Evolutionary conservation across 2,888 invertebrate species (phyloP), one percentile per base, ranked within the genome.

Genomic region (Drosophila demipolita): DNA sequence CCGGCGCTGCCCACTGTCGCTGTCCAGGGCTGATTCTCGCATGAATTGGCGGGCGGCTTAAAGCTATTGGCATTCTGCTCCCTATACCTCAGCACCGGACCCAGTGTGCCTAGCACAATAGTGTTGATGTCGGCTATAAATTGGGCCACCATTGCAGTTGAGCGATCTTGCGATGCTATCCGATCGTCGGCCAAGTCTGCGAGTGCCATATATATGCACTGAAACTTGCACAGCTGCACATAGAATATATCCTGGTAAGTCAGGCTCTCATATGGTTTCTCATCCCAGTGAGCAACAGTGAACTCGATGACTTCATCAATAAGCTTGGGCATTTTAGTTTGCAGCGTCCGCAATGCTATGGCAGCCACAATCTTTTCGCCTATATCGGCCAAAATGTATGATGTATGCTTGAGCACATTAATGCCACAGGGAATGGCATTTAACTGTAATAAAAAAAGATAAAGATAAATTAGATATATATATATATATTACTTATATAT

Each of bases 311-410:
- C 95, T 63, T 93, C 92, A 71, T 95, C 94, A 74, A 96, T 92
- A 70, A 94, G 74, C 83, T 93, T 85, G 2, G 91, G 78, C 68
- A 68, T 45, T 53, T 89, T 82, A 29, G 5, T 40, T 12, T 87
- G 88, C 35, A 84, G 20, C 0, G 69, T 20, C 4, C 89, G 82
- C 78, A 98, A 93, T 0, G 96, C 94, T 23, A 95, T 94, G 0
- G 97, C 96, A 1, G 96, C 96, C 17, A 96, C 94, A 68, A 98
- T 94, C 92, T 97, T 97, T 93, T 98, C 98, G 8, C 96, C 95
- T 87, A 97, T 95, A 92, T 96, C 96, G 73, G 96, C 94, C 68
- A 97, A 94, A 75, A 95, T 94, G 78, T 93, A 92, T 90, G 93
- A 91, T 11, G 94, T 94, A 57, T 94, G 91, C 58, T 92, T 93